Conservation (phyloP, 2,113 vertebrate species). For the Epinephelus lanceolatus region DNA sequence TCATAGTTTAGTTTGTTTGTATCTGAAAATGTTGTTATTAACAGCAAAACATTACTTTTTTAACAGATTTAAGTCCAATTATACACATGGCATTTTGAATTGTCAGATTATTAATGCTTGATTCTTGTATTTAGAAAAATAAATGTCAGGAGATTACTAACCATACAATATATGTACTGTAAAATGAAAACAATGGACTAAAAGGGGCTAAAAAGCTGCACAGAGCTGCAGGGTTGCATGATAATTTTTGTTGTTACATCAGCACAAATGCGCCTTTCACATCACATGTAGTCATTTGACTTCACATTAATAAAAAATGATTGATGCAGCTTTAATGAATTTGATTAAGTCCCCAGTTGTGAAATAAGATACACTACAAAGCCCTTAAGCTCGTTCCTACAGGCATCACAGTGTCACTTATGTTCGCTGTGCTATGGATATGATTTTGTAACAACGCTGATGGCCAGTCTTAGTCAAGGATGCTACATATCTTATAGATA, state of each 20-base stretch:
- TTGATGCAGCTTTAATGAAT: neutral
- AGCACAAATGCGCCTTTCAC: neutral
- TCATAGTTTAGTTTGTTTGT: constrained; percentile 6
- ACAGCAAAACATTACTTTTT: neutral
- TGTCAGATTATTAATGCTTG: neutral
- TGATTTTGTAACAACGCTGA: constrained; percentile 6
- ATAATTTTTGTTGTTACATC: neutral
- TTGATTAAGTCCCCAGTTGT: neutral
- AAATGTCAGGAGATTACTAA: neutral
- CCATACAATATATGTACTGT: neutral
- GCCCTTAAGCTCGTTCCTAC: neutral
- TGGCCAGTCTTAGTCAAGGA: neutral
- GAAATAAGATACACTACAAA: neutral
- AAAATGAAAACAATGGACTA: constrained; percentile 8
- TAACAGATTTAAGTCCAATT: neutral
- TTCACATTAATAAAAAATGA: neutral
- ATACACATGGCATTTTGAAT: no score
- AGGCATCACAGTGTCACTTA: neutral
- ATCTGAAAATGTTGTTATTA: neutral
- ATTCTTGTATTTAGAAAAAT: neutral
- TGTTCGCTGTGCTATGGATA: neutral
- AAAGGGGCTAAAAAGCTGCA: neutral
- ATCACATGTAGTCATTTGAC: neutral
- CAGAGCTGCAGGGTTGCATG: neutral
- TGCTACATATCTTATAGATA: constrained; percentile 1